Conservation (phyloP, 2,888 invertebrate species). For the Tachystola acroxantha region DNA sequence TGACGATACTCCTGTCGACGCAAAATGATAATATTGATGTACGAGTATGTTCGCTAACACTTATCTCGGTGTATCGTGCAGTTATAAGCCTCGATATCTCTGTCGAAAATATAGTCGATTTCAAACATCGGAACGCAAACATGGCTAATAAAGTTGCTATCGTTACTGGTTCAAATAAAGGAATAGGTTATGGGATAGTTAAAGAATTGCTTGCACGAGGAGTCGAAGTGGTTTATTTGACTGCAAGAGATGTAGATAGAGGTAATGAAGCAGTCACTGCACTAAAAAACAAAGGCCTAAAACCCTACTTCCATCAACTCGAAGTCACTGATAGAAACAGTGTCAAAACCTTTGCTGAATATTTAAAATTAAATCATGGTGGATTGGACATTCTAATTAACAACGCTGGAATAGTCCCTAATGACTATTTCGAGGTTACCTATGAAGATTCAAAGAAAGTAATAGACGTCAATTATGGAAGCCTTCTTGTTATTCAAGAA, state of each 20-base stretch:
- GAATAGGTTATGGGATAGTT: conserved; percentile 81
- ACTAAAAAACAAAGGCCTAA: conserved; percentile 64
- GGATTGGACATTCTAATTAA: conserved; percentile 33
- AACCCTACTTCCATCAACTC: conserved; percentile 37
- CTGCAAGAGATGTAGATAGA: conserved; percentile 73
- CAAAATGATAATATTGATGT: too few relatives aligned
- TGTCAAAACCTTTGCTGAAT: conserved; percentile 23
- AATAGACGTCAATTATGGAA: conserved; percentile 27
- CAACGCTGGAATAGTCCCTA: conserved; percentile 26
- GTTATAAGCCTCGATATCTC: too few relatives aligned
- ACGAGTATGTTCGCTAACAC: too few relatives aligned
- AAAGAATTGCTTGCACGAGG: conserved; percentile 78
- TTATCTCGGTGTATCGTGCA: too few relatives aligned
- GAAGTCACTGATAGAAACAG: conserved; percentile 26
- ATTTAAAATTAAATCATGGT: conserved; percentile 25
- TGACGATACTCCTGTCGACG: too few relatives aligned
- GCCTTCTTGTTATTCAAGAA: conserved; percentile 25
- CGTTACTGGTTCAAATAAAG: conserved; percentile 82
- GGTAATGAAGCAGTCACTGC: conserved; percentile 78
- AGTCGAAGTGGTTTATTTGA: conserved; percentile 80
- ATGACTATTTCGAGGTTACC: conserved; percentile 16
- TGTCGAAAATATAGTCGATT: not conserved
- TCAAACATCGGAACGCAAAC: conserved; percentile 5
- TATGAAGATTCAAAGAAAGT: conserved; percentile 29
- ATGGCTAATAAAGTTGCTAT: conserved; percentile 35